Evolutionary conservation across 2,113 vertebrate species (phyloP), one percentile per base, ranked within the genome.

Genomic region (Casuarius casuarius): DNA sequence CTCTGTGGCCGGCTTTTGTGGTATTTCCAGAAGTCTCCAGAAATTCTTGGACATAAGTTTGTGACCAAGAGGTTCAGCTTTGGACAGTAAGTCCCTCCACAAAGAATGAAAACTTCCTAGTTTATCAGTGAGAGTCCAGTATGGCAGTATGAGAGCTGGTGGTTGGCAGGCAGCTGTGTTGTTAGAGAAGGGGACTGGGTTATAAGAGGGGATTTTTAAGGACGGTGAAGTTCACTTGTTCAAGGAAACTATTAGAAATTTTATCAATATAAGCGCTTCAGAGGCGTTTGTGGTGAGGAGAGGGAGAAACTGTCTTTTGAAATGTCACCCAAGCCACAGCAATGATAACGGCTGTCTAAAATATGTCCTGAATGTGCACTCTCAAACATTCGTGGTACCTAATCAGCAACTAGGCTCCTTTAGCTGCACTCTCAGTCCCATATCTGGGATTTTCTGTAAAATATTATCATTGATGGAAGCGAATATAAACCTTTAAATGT

Each of bases 101-200:
- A 23, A 4, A 42, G 46, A 71, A 33, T 20, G 26, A 62, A 87
- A 65, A 17, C 2, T 1, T 40, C 25, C 48, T 71, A 80, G 51
- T 10, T 81, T 58, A 61, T 33, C 0, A 1, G 38, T 13, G 20
- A 15, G 11, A 29, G 18, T 48, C 26, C 54, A 70, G 21, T 6
- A 2, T 0, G 1, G 22, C 28, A 5, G 13, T 31, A 20, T 15
- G 51, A 38, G 62, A 68, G 20, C 8, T 75, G 56, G 22, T 35
- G 48, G 26, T 8, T 56, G 46, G 25, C n/a, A 2, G 1, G 65
- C 3, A 1, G 21, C 42, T 1, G 0, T 54, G 28, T n/a, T 59
- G 49, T 59, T 15, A 46, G 26, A 38, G 61, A 74, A 71, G 40
- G 19, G 5, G 38, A 1, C 52, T 81, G 25, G 59, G 80, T n/a